Base-by-base conservation (phyloP, 92 coral and sea anemone genomes). In the Muricea muricata region DNA sequence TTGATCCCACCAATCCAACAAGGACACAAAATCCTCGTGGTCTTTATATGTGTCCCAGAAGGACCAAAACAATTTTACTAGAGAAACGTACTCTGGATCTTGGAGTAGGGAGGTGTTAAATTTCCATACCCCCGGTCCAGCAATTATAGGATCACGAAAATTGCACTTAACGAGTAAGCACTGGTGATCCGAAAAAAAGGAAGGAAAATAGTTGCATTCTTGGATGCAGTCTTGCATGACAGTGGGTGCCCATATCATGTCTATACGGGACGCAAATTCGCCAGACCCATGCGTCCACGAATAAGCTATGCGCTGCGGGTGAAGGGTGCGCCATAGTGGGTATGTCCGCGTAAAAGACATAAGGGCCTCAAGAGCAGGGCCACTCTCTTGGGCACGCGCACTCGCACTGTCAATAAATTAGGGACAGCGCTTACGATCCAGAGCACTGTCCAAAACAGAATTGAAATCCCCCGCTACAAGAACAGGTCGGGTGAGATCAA, bases 391-490 rank as follows among this genome's bases (percentile, higher is more conserved):
- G n/a, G n/a, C n/a, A n/a, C n/a, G n/a, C n/a, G n/a, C n/a, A n/a
- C n/a, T n/a, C n/a, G n/a, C n/a, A n/a, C n/a, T n/a, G n/a, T n/a
- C n/a, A n/a, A n/a, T n/a, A n/a, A n/a, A n/a, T n/a, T n/a, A n/a
- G n/a, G n/a, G 41, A 20, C 66, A 71, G 15, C 26, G 18, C 9
- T 58, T 61, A 0, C 93, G 41, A 18, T 92, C 93, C 0, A 76
- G 0, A 0, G 61, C 18, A 0, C 81, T 82, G 15, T 93, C 87
- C 6, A 87, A 72, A 0, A 90, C 97, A 4, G 93, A 24, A 21
- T 91, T 91, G 37, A 90, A 88, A 29, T 93, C 92, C 0, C 94
- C 92, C 25, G 54, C 41, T 9, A 86, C 21, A 24, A 89, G 32
- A 0, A 85, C 76, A 3, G 89, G 92, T 13, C 41, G 7, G 9